Conservation (phyloP, 2,113 vertebrate species). For the Tringa solitaria region DNA sequence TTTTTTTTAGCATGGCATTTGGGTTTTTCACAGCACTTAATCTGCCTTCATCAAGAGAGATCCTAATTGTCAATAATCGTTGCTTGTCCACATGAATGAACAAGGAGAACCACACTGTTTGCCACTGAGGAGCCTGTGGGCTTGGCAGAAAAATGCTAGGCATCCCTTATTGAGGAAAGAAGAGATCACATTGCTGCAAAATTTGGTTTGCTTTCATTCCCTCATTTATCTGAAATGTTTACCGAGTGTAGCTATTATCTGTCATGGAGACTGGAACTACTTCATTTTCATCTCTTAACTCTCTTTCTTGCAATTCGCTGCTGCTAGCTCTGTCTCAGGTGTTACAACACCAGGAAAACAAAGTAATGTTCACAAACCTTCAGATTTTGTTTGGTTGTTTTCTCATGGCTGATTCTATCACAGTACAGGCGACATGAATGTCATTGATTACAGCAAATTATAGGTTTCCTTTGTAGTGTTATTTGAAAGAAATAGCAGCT, state of each 20-base stretch:
- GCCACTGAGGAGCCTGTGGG: not conserved
- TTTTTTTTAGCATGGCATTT: not conserved
- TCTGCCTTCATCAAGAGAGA: constrained; percentile 39
- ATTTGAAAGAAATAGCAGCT: not conserved
- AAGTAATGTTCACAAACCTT: not conserved
- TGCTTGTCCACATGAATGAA: constrained; percentile 13
- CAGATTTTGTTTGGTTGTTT: not conserved
- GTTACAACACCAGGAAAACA: not conserved
- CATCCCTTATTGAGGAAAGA: not conserved
- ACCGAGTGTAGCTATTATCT: not conserved
- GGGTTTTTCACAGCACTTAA: constrained; percentile 29
- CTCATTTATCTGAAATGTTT: constrained; percentile 13
- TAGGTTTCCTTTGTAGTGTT: not conserved
- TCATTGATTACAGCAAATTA: not conserved
- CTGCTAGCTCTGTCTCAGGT: not conserved
- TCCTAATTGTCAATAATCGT: constrained; percentile 27
- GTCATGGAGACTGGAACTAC: not conserved
- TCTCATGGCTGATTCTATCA: not conserved
- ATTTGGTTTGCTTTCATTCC: not conserved
- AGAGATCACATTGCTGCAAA: not conserved
- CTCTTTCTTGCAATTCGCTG: not conserved
- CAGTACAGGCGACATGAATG: not conserved
- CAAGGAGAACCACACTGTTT: not conserved
- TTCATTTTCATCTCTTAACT: not conserved
- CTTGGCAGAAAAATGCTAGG: constrained; percentile 1